Conservation (phyloP, 1,140 invertebrate genomes). For the Drosophila aff. region DNA sequence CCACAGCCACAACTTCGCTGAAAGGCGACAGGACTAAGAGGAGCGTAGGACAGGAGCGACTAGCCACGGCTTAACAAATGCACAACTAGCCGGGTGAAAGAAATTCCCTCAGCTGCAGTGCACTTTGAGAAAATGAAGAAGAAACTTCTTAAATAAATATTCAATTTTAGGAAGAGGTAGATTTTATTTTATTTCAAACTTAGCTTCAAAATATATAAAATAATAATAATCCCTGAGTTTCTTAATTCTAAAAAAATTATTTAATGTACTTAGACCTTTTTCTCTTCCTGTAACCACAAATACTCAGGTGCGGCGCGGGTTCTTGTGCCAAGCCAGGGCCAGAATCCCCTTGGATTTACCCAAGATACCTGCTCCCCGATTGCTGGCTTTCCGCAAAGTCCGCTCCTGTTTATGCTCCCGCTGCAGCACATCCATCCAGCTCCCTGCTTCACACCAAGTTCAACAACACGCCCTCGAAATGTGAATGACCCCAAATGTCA, state of each 20-base stretch:
- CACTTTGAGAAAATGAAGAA: slow-evolving; percentile 1
- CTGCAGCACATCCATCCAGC: slow-evolving; percentile 7
- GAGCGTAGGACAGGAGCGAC: slow-evolving; percentile 20
- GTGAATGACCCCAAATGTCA: slow-evolving; percentile 84
- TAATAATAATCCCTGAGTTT: background rate
- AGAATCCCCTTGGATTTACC: slow-evolving; percentile 23
- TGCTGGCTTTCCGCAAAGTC: slow-evolving; percentile 26
- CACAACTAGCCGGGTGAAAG: slow-evolving; percentile 22
- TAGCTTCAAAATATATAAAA: background rate
- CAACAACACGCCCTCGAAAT: slow-evolving; percentile 84
- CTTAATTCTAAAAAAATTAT: background rate
- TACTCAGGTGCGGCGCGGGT: background rate
- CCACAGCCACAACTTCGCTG: slow-evolving; percentile 1
- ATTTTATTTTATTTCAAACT: background rate
- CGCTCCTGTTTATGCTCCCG: slow-evolving; percentile 28
- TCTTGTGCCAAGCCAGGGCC: background rate
- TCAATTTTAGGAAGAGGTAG: background rate
- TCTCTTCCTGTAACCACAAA: background rate
- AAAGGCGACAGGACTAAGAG: slow-evolving; percentile 23
- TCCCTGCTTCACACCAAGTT: slow-evolving; percentile 64
- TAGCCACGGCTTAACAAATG: slow-evolving; percentile 28
- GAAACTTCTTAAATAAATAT: too few relatives aligned
- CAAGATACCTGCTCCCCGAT: slow-evolving; percentile 18
- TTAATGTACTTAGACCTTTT: background rate
- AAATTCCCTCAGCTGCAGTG: background rate